Base-by-base conservation (phyloP, 2,888 invertebrate species). In the Tenodera sinensis region DNA sequence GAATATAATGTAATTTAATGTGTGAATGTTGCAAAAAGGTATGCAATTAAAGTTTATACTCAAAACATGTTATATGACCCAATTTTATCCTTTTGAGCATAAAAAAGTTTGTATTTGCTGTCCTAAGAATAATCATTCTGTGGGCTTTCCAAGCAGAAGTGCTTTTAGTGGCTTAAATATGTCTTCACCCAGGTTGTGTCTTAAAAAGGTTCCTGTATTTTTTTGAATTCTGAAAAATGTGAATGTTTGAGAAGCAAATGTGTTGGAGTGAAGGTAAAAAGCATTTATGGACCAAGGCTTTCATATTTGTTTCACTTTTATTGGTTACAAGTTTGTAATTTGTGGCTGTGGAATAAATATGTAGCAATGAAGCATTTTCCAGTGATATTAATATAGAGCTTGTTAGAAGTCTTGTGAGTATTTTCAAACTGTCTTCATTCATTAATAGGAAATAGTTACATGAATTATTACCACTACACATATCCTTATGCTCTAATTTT, bases 261-360 rank as follows among this genome's bases (percentile, higher is more conserved):
- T 85, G 85, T 54, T 42, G 27, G 71, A 81, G 30, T 86, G 81
- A 3, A 71, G 54, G 6, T 86, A 28, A 71, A 28, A 30, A 81
- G 86, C 54, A 71, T 71, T 71, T 86, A 81, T 88, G 88, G 88
- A 88, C 88, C 88, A 88, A 83, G 42, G 88, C 88, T 88, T 83
- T 54, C 88, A 88, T 83, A 28, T 83, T 83, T 88, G 88, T 88
- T 88, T 83, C 83, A 88, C 85, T 85, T 86, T 71, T 3, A 71
- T 28, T 47, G 54, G 15, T 83, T 88, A 88, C 83, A 27, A 83
- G 30, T 83, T 83, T 88, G 88, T 88, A 83, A 88, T 88, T 81
- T 83, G 47, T 88, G 88, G 88, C 88, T 88, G 88, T 88, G 88
- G 88, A 88, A 88, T 88, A 88, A 88, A 86, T 81, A 30, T 71